A percentile compares a stretch with the other conserved stretches of the same genome.
phyloP scores from a whole-genome alignment of 2,797 vertebrate genomes.

The Leptoclinus maculatus region DNA sequence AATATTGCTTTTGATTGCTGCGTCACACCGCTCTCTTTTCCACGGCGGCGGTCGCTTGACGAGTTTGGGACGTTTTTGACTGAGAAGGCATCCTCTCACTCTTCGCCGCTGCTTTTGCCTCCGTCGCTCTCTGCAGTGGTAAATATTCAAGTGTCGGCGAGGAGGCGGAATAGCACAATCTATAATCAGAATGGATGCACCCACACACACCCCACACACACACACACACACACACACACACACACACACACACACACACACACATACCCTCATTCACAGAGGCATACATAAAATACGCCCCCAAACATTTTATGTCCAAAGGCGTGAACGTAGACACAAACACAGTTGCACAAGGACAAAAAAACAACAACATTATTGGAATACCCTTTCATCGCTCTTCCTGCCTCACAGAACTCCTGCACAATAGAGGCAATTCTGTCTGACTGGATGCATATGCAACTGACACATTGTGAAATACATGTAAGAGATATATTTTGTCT shows the following conservation, averaged over 20 bases:
- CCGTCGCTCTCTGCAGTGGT: constrained; percentile 20
- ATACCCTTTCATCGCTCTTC: constrained; percentile 50
- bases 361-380: constrained; percentile 25
- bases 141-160: constrained; percentile 49
- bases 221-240: too few species aligned
- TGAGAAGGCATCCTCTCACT: constrained; percentile 25
- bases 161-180: constrained; percentile 50
- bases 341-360: neutral
- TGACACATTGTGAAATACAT: constrained; percentile 31
- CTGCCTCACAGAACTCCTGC: constrained; percentile 13
- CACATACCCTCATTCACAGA: constrained; percentile 33
- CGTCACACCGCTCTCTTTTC: constrained; percentile 14
- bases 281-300: constrained; percentile 35
- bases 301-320: constrained; percentile 33
- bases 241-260: neutral
- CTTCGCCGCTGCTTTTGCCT: constrained; percentile 22
- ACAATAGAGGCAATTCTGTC: constrained; percentile 41
- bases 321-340: neutral
- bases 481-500: constrained; percentile 45
- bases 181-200: constrained; percentile 49
- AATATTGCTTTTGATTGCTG: constrained; percentile 35
- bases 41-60: constrained; percentile 10
- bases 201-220: neutral
- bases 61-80: constrained; percentile 27
- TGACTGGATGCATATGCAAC: constrained; percentile 14